phyloP scores from a whole-genome alignment of 2,113 vertebrate species.

The Oreochromis niloticus region DNA sequence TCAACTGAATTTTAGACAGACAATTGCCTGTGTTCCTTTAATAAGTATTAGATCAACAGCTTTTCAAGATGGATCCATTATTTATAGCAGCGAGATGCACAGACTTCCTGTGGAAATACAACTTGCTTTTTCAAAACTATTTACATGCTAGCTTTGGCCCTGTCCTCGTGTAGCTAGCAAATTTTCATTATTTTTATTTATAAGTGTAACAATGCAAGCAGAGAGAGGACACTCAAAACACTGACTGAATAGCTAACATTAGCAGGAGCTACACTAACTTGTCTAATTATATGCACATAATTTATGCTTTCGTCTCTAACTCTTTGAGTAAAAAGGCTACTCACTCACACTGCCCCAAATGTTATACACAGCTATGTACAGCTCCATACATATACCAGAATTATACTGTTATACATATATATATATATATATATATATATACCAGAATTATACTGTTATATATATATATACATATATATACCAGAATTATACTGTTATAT shows the following conservation, averaged over 20 bases:
- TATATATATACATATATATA: accelerated
- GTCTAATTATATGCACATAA: neutral
- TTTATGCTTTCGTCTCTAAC: neutral
- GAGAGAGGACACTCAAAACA: neutral
- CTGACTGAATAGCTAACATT: neutral
- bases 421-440: too few species aligned
- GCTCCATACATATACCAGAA: neutral
- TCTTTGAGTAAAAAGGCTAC: neutral
- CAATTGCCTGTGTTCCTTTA: neutral
- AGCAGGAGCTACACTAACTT: neutral
- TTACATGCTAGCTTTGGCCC: neutral
- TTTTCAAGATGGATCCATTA: neutral
- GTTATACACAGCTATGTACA: neutral
- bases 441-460: too few species aligned
- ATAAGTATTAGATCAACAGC: neutral
- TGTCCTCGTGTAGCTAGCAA: neutral
- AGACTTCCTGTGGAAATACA: neutral
- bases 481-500: neutral
- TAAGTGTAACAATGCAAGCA: neutral
- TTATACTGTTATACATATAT: accelerated
- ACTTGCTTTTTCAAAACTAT: neutral
- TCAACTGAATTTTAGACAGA: neutral
- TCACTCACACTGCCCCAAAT: neutral
- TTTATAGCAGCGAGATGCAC: neutral
- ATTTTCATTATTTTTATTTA: neutral